A percentile compares a stretch with the other conserved stretches of the same genome.
These are phyloP conservation scores for Platalea minor DNA, from an alignment of 2,797 vertebrate genomes.

Conservation along the genomic window DNA sequence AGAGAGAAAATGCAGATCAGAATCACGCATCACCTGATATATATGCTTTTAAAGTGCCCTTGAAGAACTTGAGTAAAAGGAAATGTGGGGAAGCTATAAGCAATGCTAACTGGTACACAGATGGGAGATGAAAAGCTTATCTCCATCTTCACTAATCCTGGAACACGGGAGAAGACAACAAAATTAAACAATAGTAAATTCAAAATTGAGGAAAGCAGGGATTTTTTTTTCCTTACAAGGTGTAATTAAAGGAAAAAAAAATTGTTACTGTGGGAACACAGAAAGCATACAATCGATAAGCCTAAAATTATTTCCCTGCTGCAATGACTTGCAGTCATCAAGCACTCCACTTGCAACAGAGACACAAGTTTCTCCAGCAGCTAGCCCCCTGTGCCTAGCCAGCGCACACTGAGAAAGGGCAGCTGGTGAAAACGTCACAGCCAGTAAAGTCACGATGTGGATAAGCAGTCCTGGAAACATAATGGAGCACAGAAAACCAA, in stretches of 20 bases:
- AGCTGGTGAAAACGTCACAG: neutral
- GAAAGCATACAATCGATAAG: neutral
- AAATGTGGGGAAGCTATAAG: neutral
- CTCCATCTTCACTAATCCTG: neutral
- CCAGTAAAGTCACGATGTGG: neutral
- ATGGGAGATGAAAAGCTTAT: neutral
- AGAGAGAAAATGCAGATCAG: neutral
- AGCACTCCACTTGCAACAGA: neutral
- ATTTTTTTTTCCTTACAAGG: neutral
- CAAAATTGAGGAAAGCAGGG: neutral
- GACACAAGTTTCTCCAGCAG: neutral
- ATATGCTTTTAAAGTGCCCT: neutral
- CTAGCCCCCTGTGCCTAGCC: accelerated
- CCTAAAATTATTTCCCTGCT: neutral
- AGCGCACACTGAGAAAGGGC: neutral
- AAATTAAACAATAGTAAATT: neutral
- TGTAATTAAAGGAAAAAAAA: neutral
- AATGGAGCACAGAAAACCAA: neutral
- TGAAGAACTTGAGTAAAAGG: neutral
- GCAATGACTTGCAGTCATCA: neutral
- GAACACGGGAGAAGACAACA: neutral
- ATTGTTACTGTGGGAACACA: neutral
- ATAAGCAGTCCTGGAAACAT: neutral
- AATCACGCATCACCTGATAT: neutral
- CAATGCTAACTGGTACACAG: neutral